phyloP scores from a whole-genome alignment of 2,797 vertebrate genomes.

The Sardinella longiceps region DNA sequence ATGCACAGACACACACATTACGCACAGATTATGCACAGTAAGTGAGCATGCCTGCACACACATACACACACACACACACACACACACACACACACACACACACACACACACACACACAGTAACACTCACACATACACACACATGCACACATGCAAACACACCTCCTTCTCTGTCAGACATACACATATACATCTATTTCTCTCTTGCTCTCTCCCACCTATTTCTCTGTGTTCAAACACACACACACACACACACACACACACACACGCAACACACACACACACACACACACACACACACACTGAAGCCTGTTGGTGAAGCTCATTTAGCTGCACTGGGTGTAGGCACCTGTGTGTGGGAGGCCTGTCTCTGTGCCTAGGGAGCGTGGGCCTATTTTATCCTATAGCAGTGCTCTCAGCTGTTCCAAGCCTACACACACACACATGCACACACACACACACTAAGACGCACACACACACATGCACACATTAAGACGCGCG shows the following conservation, averaged over 20 bases:
- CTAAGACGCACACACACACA: not conserved
- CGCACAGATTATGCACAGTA: slow-evolving; percentile 11
- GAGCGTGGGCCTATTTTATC: not conserved
- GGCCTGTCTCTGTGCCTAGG: no score
- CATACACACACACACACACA: not conserved
- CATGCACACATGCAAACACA: not conserved
- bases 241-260: no score
- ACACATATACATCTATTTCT: no score
- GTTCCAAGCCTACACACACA: not conserved
- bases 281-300: no score
- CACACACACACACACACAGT: not conserved
- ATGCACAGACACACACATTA: slow-evolving; percentile 1
- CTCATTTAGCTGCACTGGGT: no score
- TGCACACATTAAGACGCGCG: not conserved
- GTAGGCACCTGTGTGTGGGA: no score
- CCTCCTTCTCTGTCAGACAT: no score
- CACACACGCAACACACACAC: no score
- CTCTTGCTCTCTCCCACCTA: no score
- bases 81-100: slow-evolving; percentile 1
- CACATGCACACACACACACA: not conserved
- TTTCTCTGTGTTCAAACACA: no score
- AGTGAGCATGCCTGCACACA: not conserved
- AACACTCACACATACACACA: no score
- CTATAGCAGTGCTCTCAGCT: not conserved
- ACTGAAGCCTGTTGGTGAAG: no score